Base-by-base conservation (phyloP, 92 coral and sea anemone species). In the Epizoanthus rinbou region DNA sequence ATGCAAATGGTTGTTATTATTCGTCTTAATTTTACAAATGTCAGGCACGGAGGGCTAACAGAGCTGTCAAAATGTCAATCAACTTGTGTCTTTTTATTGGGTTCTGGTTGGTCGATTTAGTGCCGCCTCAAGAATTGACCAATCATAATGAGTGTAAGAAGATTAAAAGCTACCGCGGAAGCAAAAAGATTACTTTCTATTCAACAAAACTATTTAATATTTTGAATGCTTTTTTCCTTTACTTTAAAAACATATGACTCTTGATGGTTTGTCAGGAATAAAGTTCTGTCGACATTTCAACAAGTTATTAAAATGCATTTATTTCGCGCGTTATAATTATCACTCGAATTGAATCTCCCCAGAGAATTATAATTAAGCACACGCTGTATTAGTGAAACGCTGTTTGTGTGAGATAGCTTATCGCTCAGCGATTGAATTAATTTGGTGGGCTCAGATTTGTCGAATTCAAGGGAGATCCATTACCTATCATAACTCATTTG, bases 281-380 rank as follows among this genome's bases (percentile, higher is more conserved):
- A 86, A 82, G 39, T 57, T 67, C 83, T 80, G 72, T 75, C 70
- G 50, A 81, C 75, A 84, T 89, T 92, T 92, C 95, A 92, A 76
- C 92, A 89, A 80, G 89, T 80, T 84, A 89, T 92, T 92, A 92
- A 92, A 89, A 89, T 87, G 79, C 92, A 87, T 90, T 92, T 92
- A 92, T 69, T 76, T 79, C 35, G 72, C 86, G 91, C 86, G 78
- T 81, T 82, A 62, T 86, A 87, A 92, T 92, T 92, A 92, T 88
- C 95, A 58, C 95, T 83, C n/a, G 75, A 45, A n/a, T 74, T 81
- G 41, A 82, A 75, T 75, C 86, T 83, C 64, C 18, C 82, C 71
- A 50, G 25, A 69, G 82, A 69, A 78, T 5, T 41, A 14, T 78
- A 78, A 78, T 78, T 78, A 41, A 35, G 16, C 66, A 33, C 22